Evolutionary conservation across 2,797 vertebrate genomes (phyloP), one percentile per base, ranked within the genome.

Genomic region (Phoeniculus purpureus): DNA sequence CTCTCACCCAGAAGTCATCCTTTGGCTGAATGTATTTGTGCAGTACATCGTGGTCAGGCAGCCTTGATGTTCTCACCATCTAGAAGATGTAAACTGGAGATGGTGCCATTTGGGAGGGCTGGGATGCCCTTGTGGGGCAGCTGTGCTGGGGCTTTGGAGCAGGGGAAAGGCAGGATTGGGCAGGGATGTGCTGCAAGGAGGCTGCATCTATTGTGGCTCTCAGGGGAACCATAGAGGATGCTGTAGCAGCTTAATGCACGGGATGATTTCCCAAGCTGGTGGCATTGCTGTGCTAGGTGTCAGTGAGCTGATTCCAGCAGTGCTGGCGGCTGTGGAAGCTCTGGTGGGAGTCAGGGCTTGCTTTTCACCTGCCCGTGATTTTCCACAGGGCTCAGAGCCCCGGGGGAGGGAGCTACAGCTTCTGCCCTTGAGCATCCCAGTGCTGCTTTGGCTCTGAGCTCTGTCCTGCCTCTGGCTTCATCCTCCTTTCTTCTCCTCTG

Each of bases 191-290:
- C 32, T 48, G 18, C 4, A 1, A 50, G 23, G 27, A 17, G 21
- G 7, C 37, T 11, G 34, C 8, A 13, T 34, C 15, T 60, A 23
- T 5, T 55, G 50, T 1, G 7, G 67, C 29, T 79, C 60, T 58
- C 0, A 0, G 27, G 22, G 37, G 27, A 86, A 26, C 58, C 1
- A 0, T 31, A 60, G 27, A 68, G 45, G 68, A 34, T 62, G 37
- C 7, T 62, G 68, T 56, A 79, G 61, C 25, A 84, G 60, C 48
- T 2, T 43, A 14, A 43, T 66, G 81, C 62, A 29, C 31, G 8
- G 13, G n/a, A 20, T 54, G 21, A 61, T 51, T 71, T 67, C 55
- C 65, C 25, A 65, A 20, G 32, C 32, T 72, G 55, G 43, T 70
- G 31, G 29, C 31, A 26, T 81, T 1, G 1, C 22, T 50, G 10